These are phyloP conservation scores for Alentia gelatinosa DNA, from an alignment of 2,888 invertebrate genomes.

Conservation along the genomic window DNA sequence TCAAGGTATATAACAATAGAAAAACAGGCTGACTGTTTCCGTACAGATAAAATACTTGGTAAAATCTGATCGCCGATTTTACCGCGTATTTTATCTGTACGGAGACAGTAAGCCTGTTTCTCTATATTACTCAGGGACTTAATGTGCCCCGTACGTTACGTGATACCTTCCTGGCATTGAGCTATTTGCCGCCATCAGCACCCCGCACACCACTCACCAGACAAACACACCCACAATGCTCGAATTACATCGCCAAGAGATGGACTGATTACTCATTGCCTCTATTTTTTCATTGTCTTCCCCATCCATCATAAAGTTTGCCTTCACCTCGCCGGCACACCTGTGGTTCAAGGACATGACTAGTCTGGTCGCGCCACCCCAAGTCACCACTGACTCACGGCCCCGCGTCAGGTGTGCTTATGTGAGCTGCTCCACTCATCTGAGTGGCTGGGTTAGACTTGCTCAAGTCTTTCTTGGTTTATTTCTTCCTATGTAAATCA, in stretches of 20 bases:
- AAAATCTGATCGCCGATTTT: too few relatives aligned
- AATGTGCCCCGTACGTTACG: too few relatives aligned
- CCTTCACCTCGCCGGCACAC: background rate
- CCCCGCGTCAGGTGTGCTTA: background rate
- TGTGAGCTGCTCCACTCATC: background rate
- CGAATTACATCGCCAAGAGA: background rate
- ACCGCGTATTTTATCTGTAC: too few relatives aligned
- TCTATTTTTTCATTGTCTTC: slow-evolving; percentile 7
- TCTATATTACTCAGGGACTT: too few relatives aligned
- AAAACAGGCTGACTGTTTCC: too few relatives aligned
- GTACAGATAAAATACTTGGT: too few relatives aligned
- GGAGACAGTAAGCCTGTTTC: too few relatives aligned
- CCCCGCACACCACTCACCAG: background rate
- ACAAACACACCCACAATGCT: background rate
- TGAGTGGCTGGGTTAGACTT: background rate
- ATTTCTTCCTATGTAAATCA: too few relatives aligned
- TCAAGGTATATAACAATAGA: too few relatives aligned
- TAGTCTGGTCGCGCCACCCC: background rate
- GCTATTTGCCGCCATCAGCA: background rate
- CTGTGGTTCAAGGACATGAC: slow-evolving; percentile 7
- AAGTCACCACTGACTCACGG: slow-evolving; percentile 11
- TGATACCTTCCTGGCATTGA: background rate
- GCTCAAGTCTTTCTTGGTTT: too few relatives aligned
- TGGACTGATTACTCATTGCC: background rate
- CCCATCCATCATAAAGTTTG: slow-evolving; percentile 1